Percentiles rank a stretch among this genome's conserved stretches.
Evolutionary conservation across 2,888 invertebrate species (phyloP).

Genomic region (Xanthorhoe designata): DNA sequence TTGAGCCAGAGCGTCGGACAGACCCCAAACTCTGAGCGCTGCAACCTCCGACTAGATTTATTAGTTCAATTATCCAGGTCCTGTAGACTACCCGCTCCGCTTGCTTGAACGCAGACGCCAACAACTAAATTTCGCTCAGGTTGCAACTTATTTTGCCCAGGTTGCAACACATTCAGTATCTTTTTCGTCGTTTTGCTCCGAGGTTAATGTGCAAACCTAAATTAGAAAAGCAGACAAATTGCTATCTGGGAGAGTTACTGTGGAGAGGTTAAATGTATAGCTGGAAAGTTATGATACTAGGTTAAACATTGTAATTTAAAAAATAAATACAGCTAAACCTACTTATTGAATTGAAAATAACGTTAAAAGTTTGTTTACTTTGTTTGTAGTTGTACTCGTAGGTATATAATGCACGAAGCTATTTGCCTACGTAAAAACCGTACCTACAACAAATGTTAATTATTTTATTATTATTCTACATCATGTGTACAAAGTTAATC

Average conservation of each 20-base stretch:
- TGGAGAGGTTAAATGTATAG: not conserved
- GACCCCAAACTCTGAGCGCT: constrained; percentile 57
- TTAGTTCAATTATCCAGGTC: constrained; percentile 82
- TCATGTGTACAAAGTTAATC: not conserved
- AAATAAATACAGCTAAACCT: not conserved
- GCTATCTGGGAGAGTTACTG: constrained; percentile 28
- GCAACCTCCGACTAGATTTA: constrained; percentile 78
- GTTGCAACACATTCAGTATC: constrained; percentile 55
- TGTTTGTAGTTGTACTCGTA: not conserved
- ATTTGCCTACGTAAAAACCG: too few relatives aligned
- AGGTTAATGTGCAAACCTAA: constrained; percentile 51
- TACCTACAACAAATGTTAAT: not conserved
- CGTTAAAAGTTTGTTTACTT: too few relatives aligned
- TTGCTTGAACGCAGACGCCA: constrained; percentile 76
- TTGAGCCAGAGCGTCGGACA: constrained; percentile 66
- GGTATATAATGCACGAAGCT: too few relatives aligned
- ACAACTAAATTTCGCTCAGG: constrained; percentile 76
- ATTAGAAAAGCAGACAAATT: constrained; percentile 44
- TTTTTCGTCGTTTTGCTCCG: constrained; percentile 51
- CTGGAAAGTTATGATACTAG: not conserved
- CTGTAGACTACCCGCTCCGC: constrained; percentile 68
- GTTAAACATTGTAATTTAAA: not conserved
- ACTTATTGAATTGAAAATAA: too few relatives aligned
- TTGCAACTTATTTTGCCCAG: constrained; percentile 63
- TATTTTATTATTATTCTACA: not conserved